Evolutionary conservation across 1,140 invertebrate genomes (phyloP).

Genomic region (Stegodyphus mimosarum): DNA sequence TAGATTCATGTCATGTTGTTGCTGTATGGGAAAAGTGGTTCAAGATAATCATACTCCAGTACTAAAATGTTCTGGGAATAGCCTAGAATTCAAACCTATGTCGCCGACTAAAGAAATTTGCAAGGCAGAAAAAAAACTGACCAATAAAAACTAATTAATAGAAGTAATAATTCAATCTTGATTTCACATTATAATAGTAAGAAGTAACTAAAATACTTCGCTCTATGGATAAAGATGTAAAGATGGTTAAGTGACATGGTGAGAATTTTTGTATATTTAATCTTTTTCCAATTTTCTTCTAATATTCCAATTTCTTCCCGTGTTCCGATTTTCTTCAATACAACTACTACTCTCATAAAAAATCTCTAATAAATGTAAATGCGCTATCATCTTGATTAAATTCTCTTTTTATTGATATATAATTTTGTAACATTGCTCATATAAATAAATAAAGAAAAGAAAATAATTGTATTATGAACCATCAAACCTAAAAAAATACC

Average conservation of each 20-base stretch:
- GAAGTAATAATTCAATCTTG: not conserved
- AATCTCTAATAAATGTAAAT: not conserved
- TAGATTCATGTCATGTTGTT: not conserved
- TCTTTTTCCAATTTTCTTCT: not conserved
- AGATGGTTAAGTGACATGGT: too few species aligned
- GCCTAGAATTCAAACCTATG: not conserved
- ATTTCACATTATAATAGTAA: slow-evolving; percentile 3
- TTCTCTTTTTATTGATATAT: slow-evolving; percentile 3
- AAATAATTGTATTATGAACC: not conserved
- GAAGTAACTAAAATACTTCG: not conserved
- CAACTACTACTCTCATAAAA: not conserved
- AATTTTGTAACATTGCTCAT: not conserved
- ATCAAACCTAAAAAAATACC: not conserved
- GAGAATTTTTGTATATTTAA: not conserved
- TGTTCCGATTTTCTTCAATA: not conserved
- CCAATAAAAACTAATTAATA: slow-evolving; percentile 1
- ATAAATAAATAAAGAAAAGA: too few species aligned
- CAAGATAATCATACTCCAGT: not conserved
- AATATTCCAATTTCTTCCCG: too few species aligned
- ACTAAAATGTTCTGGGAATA: not conserved
- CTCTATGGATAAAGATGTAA: too few species aligned
- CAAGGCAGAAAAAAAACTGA: not conserved
- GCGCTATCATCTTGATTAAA: not conserved
- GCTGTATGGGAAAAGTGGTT: not conserved
- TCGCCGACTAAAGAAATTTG: not conserved